phyloP scores from a whole-genome alignment of 2,113 vertebrate genomes.

The Melospiza georgiana region DNA sequence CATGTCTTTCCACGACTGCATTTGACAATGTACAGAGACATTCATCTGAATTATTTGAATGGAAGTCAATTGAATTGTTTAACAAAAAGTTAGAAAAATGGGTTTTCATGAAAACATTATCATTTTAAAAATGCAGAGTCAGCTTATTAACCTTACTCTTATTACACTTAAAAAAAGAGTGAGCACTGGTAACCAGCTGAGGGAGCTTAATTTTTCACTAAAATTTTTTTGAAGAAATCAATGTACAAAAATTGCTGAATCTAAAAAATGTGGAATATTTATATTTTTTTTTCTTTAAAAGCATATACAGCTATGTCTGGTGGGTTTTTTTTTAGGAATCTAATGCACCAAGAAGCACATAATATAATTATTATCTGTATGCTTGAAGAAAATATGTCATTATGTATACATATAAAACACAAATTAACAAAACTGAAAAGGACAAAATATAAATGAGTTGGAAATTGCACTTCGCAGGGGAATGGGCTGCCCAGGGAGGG shows the following conservation, averaged over 20 bases:
- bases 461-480: not conserved
- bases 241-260: not conserved
- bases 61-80: not conserved
- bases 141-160: not conserved
- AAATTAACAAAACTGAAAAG: not conserved
- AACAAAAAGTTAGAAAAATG: not conserved
- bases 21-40: not conserved
- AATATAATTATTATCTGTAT: not conserved
- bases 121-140: not conserved
- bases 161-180: not conserved
- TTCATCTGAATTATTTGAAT: not conserved
- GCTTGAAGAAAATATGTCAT: not conserved
- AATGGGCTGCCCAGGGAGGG: not conserved
- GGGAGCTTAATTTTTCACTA: not conserved
- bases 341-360: not conserved
- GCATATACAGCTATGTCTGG: not conserved
- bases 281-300: not conserved
- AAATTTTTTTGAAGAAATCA: not conserved
- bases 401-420: not conserved
- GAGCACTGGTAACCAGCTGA: rapidly evolving
- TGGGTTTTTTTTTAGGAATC: not conserved
- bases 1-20: not conserved
- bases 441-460: not conserved
- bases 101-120: not conserved
- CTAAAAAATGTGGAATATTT: not conserved